Percentiles rank a stretch among this genome's conserved stretches.
Evolutionary conservation across 2,888 invertebrate genomes (phyloP).

Genomic region (Parnassius glacialis): DNA sequence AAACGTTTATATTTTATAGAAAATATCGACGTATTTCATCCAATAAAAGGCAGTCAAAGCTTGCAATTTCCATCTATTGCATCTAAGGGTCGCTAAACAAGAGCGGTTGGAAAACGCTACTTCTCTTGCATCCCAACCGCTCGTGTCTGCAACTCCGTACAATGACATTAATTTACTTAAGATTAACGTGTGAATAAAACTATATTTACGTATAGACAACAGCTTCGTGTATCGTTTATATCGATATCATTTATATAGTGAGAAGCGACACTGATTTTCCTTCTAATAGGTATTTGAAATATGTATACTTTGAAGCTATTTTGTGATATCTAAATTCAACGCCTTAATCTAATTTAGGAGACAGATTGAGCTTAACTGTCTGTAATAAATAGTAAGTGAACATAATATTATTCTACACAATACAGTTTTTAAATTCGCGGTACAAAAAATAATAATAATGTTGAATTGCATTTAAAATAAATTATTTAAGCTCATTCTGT

Average conservation of each 20-base stretch:
- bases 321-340: slow-evolving; percentile 68
- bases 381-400: background rate
- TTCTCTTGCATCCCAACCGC: slow-evolving; percentile 27
- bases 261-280: slow-evolving; percentile 70
- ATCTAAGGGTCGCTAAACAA: slow-evolving; percentile 37
- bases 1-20: slow-evolving; percentile 73
- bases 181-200: slow-evolving; percentile 72
- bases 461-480: slow-evolving; percentile 7
- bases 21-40: slow-evolving; percentile 71
- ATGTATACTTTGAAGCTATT: slow-evolving; percentile 70
- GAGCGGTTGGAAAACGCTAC: slow-evolving; percentile 27
- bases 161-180: slow-evolving; percentile 65
- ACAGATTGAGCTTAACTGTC: slow-evolving; percentile 24
- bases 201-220: slow-evolving; percentile 76
- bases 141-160: slow-evolving; percentile 35
- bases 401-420: slow-evolving; percentile 17
- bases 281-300: slow-evolving; percentile 61
- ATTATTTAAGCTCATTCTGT: slow-evolving; percentile 41
- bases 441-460: background rate
- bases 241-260: slow-evolving; percentile 48
- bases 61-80: slow-evolving; percentile 60
- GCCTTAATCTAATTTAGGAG: slow-evolving; percentile 50
- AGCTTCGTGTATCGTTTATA: slow-evolving; percentile 67
- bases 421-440: slow-evolving; percentile 1
- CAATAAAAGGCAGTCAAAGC: slow-evolving; percentile 69